Conservation (phyloP, 2,113 vertebrate species). For the Lepisosteus oculatus region DNA sequence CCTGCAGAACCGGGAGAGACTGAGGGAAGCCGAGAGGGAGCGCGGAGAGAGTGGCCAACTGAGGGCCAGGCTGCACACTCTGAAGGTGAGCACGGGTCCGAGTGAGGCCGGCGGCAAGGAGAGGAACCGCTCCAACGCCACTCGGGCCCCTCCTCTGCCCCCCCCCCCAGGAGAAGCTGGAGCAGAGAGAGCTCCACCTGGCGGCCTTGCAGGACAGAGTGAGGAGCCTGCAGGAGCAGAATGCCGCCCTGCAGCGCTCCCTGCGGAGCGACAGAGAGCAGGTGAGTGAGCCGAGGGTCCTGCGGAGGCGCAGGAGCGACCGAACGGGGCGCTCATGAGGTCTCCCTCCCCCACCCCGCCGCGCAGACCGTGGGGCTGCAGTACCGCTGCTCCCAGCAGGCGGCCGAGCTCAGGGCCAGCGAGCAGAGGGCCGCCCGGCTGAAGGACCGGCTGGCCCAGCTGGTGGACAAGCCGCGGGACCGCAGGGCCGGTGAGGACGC, state of each 20-base stretch:
- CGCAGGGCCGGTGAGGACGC: slow-evolving; percentile 45
- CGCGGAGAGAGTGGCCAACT: too few relatives aligned
- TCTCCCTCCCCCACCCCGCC: background rate
- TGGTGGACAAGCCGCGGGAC: slow-evolving; percentile 40
- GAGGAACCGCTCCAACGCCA: too few relatives aligned
- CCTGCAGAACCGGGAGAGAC: too few relatives aligned
- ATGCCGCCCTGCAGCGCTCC: slow-evolving; percentile 48
- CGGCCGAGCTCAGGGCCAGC: slow-evolving; percentile 45
- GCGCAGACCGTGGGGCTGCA: slow-evolving; percentile 46
- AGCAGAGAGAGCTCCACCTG: slow-evolving; percentile 50
- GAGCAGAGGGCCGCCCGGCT: slow-evolving; percentile 51
- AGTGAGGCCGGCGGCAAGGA: too few relatives aligned
- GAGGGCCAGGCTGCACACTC: too few relatives aligned
- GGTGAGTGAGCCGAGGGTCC: slow-evolving; percentile 26
- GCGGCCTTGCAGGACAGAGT: slow-evolving; percentile 54
- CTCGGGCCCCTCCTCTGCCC: background rate
- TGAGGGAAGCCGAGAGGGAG: too few relatives aligned
- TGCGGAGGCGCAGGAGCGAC: background rate
- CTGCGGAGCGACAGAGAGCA: slow-evolving; percentile 50
- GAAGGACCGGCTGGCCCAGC: slow-evolving; percentile 50
- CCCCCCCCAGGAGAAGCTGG: slow-evolving; percentile 49
- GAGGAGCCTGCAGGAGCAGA: slow-evolving; percentile 10
- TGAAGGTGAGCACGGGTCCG: too few relatives aligned
- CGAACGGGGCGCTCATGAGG: background rate
- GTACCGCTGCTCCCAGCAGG: slow-evolving; percentile 50